Evolutionary conservation across 2,888 invertebrate genomes (phyloP).

Genomic region (Cotesia congregata): DNA sequence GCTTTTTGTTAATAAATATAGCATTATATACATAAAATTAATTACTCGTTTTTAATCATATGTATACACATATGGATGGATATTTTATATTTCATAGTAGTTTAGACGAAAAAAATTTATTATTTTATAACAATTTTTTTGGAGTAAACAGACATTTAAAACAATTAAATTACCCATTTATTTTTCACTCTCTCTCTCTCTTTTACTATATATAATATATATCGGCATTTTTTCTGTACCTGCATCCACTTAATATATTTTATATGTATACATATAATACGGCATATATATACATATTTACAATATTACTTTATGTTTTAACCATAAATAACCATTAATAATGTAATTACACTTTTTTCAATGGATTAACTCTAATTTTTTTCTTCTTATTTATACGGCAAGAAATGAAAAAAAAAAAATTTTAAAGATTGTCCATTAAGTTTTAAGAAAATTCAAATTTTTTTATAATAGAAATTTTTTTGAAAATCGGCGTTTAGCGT

Average conservation of each 20-base stretch:
- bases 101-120: constrained; percentile 39
- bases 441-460: background rate
- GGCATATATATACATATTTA: constrained; percentile 64
- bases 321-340: constrained; percentile 61
- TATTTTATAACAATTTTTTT: constrained; percentile 22
- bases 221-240: constrained; percentile 49
- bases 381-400: constrained; percentile 4
- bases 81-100: constrained; percentile 41
- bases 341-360: constrained; percentile 48
- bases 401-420: too few species aligned
- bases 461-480: background rate
- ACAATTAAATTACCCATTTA: too few species aligned
- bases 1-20: constrained; percentile 67
- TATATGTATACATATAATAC: constrained; percentile 54
- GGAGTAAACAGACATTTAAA: background rate
- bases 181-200: too few species aligned
- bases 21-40: constrained; percentile 69
- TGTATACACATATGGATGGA: constrained; percentile 55
- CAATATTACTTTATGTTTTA: constrained; percentile 61
- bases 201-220: constrained; percentile 26
- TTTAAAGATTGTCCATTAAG: too few species aligned
- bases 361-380: constrained; percentile 26
- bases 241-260: constrained; percentile 51
- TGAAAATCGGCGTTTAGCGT: constrained; percentile 62
- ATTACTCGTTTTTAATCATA: constrained; percentile 58